Evolutionary conservation across 2,888 invertebrate genomes (phyloP), one percentile per base, ranked within the genome.

Genomic region (Patella pellucida): DNA sequence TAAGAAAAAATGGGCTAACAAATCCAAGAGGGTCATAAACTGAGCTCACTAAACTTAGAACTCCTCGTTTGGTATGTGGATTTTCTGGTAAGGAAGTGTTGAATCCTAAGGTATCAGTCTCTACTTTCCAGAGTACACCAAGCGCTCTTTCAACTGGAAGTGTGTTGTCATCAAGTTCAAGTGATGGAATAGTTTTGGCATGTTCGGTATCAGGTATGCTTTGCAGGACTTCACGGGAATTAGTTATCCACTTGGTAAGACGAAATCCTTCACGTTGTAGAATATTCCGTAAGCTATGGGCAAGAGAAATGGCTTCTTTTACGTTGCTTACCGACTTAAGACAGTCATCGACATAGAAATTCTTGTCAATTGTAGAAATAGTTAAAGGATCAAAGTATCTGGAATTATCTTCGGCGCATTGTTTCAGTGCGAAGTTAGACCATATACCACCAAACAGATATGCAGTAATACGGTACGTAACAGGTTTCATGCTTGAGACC

Each of bases 211-310:
- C 16, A 1, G 81, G 79, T 52, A 83, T 77, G 2, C 74, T 56
- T 14, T 71, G 27, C 71, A 84, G 74, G 1, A 83, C 80, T 52
- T 79, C 71, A 16, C 71, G 69, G 41, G 69, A 69, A 52, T 79
- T 79, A 11, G 73, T 75, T 14, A 83, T 14, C 75, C 81, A 83
- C 68, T 83, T 81, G 1, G 72, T 56, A 27, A 68, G 69, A 9
- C 75, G 41, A 50, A 76, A 81, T 14, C 78, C 77, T 12, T 78
- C 82, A 41, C 41, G 41, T 41, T 41, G 41, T 41, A 41, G 41
- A 41, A 41, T 41, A 41, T 41, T 9, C 41, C 41, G 41, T 41
- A 41, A 9, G 9, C 41, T 41, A 67, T 71, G 19, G 15, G 56
- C 2, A 12, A 71, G 19, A 16, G 52, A 31, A 19, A 68, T 72